Conservation (phyloP, 2,113 vertebrate genomes). For the Phodopus roborovskii region DNA sequence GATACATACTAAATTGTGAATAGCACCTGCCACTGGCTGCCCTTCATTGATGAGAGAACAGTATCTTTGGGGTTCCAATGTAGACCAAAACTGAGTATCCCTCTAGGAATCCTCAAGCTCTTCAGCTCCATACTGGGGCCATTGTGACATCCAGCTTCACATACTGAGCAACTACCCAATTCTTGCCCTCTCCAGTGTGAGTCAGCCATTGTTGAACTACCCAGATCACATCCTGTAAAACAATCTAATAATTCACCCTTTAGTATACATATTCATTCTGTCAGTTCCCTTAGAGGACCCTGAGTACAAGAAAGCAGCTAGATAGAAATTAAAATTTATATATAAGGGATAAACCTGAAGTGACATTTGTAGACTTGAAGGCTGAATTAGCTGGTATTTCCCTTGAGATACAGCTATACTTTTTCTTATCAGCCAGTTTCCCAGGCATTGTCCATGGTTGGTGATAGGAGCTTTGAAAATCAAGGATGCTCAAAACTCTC, state of each 20-base stretch:
- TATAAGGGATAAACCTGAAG: slow-evolving; percentile 32
- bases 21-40: too few relatives aligned
- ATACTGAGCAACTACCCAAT: neutral
- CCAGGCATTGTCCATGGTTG: neutral
- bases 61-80: neutral
- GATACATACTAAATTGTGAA: neutral
- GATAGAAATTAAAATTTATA: neutral
- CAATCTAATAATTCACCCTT: neutral
- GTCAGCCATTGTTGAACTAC: neutral
- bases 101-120: neutral
- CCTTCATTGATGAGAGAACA: too few relatives aligned
- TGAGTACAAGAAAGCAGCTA: neutral
- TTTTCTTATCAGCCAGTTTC: neutral
- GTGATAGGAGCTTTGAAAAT: neutral
- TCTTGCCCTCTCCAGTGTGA: neutral
- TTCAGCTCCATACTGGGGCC: neutral
- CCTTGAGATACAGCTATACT: neutral
- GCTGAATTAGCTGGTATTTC: neutral
- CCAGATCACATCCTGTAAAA: neutral
- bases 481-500: neutral
- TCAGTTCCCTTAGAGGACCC: neutral
- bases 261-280: neutral
- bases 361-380: neutral
- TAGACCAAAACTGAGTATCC: neutral
- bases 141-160: neutral